A percentile compares a stretch with the other conserved stretches of the same genome.
Conservation (phyloP, 1,140 invertebrate species). For the Camponotus floridanus region DNA sequence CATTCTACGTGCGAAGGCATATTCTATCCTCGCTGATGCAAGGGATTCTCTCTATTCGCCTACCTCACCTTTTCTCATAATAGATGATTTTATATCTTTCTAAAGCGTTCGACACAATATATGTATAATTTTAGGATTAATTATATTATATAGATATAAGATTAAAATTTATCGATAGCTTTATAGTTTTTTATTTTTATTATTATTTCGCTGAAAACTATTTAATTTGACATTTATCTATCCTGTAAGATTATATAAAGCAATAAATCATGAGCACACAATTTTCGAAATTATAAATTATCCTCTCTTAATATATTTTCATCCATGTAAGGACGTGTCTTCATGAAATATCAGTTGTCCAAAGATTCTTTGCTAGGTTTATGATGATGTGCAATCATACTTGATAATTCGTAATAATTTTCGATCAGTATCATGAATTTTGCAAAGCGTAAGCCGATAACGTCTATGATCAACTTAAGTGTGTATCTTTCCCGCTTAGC, state of each 20-base stretch:
- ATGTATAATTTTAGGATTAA: background rate
- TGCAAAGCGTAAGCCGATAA: constrained; percentile 25
- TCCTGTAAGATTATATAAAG: too few species aligned
- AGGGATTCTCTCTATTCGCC: constrained; percentile 2
- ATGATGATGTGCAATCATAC: constrained; percentile 3
- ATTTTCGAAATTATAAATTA: constrained; percentile 17
- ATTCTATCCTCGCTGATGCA: constrained; percentile 38
- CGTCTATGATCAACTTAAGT: constrained; percentile 17
- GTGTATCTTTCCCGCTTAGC: constrained; percentile 20
- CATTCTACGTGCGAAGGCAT: constrained; percentile 54
- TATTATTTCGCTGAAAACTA: background rate
- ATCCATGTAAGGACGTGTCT: background rate
- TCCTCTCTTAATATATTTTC: background rate
- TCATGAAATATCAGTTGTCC: background rate
- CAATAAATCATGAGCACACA: background rate
- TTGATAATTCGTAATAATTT: constrained; percentile 39
- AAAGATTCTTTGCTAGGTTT: background rate
- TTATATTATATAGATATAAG: background rate
- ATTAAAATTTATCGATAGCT: background rate
- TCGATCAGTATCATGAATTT: constrained; percentile 36
- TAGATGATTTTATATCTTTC: background rate
- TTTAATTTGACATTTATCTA: background rate
- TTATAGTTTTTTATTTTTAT: background rate
- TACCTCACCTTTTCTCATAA: constrained; percentile 10
- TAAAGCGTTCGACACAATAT: background rate